A percentile compares a stretch with the other conserved stretches of the same genome.
These are phyloP conservation scores for Tokudaia tokunoshimensis DNA, from an alignment of 2,797 vertebrate genomes.

Conservation along the genomic window DNA sequence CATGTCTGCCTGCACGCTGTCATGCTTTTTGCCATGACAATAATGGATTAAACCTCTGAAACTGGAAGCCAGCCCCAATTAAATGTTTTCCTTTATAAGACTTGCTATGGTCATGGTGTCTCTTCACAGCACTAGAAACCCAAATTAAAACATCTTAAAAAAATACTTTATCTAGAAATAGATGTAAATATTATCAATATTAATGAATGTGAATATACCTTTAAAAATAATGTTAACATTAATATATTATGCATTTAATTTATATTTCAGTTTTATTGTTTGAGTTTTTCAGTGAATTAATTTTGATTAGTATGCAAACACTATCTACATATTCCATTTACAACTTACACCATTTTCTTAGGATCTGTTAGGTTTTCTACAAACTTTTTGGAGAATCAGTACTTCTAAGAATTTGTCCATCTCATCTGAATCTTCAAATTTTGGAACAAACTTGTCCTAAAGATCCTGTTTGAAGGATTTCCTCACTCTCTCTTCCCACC, in stretches of 20 bases:
- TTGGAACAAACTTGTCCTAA: not conserved
- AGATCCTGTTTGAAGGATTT: not conserved
- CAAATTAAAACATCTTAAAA: not conserved
- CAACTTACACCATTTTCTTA: not conserved
- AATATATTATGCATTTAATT: not conserved
- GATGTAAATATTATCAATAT: not conserved
- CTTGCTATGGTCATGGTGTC: not conserved
- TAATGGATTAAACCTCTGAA: not conserved
- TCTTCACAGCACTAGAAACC: not conserved
- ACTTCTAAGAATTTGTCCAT: not conserved
- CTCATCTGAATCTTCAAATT: not conserved
- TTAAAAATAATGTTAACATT: not conserved
- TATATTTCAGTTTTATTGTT: not conserved
- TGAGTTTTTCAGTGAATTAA: not conserved
- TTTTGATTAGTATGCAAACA: not conserved
- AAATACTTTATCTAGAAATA: conserved; percentile 42
- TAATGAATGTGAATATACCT: not conserved
- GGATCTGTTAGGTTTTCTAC: not conserved
- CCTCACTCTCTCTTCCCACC: not conserved
- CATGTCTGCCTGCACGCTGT: not conserved
- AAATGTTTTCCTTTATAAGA: not conserved
- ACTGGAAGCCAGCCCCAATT: not conserved
- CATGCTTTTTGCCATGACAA: not conserved
- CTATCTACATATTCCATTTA: not conserved
- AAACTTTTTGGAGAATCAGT: not conserved